Conservation (phyloP, 2,888 invertebrate genomes). For the Drosophila picticornis region DNA sequence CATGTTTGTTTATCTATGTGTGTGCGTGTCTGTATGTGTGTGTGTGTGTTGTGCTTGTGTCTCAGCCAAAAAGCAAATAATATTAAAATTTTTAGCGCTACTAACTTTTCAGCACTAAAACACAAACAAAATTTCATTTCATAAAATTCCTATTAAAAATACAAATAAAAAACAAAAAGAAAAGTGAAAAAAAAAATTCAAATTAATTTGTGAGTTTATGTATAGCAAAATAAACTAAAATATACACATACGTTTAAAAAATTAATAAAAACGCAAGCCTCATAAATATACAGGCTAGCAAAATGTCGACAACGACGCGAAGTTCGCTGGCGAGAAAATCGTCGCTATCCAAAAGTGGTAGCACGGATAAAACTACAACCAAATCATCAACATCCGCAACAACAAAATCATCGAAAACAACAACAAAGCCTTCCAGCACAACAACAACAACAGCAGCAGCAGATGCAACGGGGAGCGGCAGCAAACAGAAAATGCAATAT, state of each 20-base stretch:
- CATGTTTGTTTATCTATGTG: conserved; percentile 27
- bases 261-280: conserved; percentile 43
- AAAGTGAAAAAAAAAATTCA: conserved; percentile 45
- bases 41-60: conserved; percentile 38
- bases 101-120: conserved; percentile 68
- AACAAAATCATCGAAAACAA: conserved; percentile 18
- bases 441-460: conserved; percentile 30
- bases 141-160: conserved; percentile 64
- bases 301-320: conserved; percentile 77
- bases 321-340: conserved; percentile 77
- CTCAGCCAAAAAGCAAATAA: conserved; percentile 59
- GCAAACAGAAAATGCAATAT: conserved; percentile 82
- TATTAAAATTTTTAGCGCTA: conserved; percentile 71
- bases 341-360: conserved; percentile 65
- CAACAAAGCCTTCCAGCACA: conserved; percentile 35
- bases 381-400: conserved; percentile 46
- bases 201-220: conserved; percentile 52
- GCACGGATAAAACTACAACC: conserved; percentile 59
- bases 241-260: conserved; percentile 34
- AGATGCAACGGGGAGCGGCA: conserved; percentile 61
- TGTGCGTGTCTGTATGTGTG: conserved; percentile 15
- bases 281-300: conserved; percentile 53
- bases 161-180: conserved; percentile 39
- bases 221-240: conserved; percentile 22
- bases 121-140: conserved; percentile 59